A percentile compares a stretch with the other conserved stretches of the same genome.
phyloP scores from a whole-genome alignment of 2,113 vertebrate genomes.

The Mesembrinibis cayennensis region DNA sequence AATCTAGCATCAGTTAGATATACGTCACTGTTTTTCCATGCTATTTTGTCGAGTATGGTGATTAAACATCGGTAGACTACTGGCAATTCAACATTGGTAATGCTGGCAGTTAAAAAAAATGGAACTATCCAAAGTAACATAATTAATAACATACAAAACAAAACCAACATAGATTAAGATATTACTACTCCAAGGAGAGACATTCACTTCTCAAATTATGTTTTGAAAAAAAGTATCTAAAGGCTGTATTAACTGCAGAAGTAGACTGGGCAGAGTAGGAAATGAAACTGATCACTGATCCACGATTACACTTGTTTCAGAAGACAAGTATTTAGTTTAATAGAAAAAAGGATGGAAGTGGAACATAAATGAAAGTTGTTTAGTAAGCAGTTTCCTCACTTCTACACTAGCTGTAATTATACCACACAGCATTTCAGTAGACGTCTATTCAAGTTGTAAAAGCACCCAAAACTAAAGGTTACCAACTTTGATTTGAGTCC shows the following conservation, averaged over 20 bases:
- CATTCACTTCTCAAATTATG: background rate
- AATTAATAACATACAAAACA: background rate
- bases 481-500: background rate
- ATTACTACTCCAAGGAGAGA: background rate
- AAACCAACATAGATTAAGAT: background rate
- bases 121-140: background rate
- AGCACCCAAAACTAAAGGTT: background rate
- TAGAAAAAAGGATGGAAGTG: background rate
- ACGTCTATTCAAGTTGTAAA: background rate
- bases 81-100: background rate
- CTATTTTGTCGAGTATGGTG: background rate
- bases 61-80: background rate
- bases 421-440: background rate
- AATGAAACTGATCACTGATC: background rate
- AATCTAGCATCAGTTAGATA: background rate
- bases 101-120: background rate
- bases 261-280: background rate
- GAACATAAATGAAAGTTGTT: background rate
- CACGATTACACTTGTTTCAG: accelerated
- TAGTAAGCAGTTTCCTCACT: background rate
- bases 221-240: background rate
- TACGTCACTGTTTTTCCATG: accelerated
- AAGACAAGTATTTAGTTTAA: background rate
- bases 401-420: background rate
- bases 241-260: background rate